These are phyloP conservation scores for Calameuta pallipes DNA, from an alignment of 2,888 invertebrate species.

Conservation along the genomic window DNA sequence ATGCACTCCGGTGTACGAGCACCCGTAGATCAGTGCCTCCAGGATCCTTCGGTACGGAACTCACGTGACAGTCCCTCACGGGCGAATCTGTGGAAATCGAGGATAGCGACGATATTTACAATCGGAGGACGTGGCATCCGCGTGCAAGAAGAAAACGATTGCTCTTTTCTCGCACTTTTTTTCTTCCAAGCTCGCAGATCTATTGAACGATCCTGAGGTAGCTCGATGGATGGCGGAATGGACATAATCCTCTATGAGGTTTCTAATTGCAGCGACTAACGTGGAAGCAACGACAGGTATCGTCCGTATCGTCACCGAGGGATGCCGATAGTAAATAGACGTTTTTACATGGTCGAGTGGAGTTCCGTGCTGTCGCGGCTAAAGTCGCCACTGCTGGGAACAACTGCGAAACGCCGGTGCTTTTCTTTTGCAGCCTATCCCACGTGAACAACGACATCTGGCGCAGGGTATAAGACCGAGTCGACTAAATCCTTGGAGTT, in stretches of 20 bases:
- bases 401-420: not conserved
- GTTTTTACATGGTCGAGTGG: slow-evolving; percentile 18
- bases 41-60: not conserved
- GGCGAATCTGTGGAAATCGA: not conserved
- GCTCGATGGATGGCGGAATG: not conserved
- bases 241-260: slow-evolving; percentile 14
- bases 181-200: not conserved
- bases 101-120: not conserved
- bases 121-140: not conserved
- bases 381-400: not conserved
- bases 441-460: slow-evolving; percentile 12
- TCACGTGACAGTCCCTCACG: not conserved
- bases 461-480: slow-evolving; percentile 26
- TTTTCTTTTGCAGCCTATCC: not conserved
- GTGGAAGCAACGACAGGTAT: not conserved
- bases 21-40: not conserved
- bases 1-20: not conserved
- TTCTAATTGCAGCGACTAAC: slow-evolving; percentile 31
- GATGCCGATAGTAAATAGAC: slow-evolving; percentile 33
- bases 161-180: not conserved
- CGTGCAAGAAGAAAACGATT: not conserved
- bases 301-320: slow-evolving; percentile 18
- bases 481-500: slow-evolving; percentile 37
- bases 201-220: not conserved
- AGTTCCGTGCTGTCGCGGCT: not conserved